Base-by-base conservation (phyloP, 2,113 vertebrate species). In the Peucedramus taeniatus region DNA sequence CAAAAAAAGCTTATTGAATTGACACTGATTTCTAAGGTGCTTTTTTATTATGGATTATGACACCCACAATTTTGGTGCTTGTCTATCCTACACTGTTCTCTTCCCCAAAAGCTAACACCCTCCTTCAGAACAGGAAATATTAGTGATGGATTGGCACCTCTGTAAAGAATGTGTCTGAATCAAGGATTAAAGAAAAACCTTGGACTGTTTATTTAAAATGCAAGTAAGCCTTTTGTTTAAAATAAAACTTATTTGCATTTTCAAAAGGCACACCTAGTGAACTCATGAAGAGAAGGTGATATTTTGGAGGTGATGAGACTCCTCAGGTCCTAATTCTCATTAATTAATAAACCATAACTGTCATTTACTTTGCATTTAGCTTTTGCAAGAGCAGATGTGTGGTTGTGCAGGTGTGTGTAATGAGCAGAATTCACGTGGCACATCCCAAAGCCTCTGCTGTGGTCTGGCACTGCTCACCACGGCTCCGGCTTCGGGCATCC, bases 401-500 rank as follows among this genome's bases (percentile, higher is more conserved):
- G 59, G n/a, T 4, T 74, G 40, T 65, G 50, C 60, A 40, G 70
- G 35, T 75, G 82, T 54, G 39, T 45, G 59, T 30, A 40, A 20
- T 12, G 50, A 75, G 60, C 60, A 40, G 35, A n/a, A n/a, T 20
- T 49, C 12, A 2, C 4, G 1, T 12, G 40, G 69, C 30, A 65
- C 82, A 40, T 56, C 50, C 42, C 30, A 0, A 5, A 39, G 11
- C 28, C 47, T 22, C 21, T 35, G 31, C 66, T 3, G 2, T 13
- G 57, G 6, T 10, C 21, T 33, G 68, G 47, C 39, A 1, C 12
- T 64, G 49, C 22, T 53, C 0, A 33, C 18, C 22, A 7, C 6
- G 1, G 68, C 27, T 53, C 13, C 0, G 2, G 24, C 37, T 22
- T 13, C 35, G 45, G 44, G 35, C 3, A 0, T 11, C 50, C 3